These are phyloP conservation scores for Mallotus villosus DNA, from an alignment of 2,797 vertebrate species.

Conservation along the genomic window DNA sequence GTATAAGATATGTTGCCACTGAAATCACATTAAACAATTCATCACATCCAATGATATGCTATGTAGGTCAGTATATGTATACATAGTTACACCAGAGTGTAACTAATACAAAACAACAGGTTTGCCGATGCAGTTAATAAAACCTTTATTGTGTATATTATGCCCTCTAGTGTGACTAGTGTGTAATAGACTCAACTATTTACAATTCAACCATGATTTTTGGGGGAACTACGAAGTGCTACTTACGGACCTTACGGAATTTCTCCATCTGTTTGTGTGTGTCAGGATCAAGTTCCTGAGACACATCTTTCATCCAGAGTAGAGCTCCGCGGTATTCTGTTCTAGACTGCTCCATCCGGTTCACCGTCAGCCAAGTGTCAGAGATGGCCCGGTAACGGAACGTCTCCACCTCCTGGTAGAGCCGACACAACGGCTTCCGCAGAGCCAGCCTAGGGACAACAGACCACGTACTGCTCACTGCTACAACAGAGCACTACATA, in stretches of 20 bases:
- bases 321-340: conserved; percentile 96
- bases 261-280: conserved; percentile 98
- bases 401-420: conserved; percentile 97
- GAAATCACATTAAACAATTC: conserved; percentile 6
- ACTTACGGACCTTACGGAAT: conserved; percentile 89
- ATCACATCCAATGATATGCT: background rate
- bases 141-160: background rate
- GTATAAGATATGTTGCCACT: conserved; percentile 8
- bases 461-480: background rate
- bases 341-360: conserved; percentile 94
- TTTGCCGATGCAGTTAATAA: background rate
- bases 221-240: background rate
- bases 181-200: too few relatives aligned
- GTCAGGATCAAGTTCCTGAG: conserved; percentile 96
- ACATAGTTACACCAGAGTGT: background rate
- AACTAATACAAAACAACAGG: background rate
- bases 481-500: too few relatives aligned
- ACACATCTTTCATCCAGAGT: conserved; percentile 99
- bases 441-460: conserved; percentile 79
- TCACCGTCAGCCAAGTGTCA: conserved; percentile 96
- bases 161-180: conserved; percentile 49
- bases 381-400: conserved; percentile 96
- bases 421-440: conserved; percentile 85
- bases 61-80: background rate
- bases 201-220: background rate